Evolutionary conservation across 1,140 invertebrate genomes (phyloP), one percentile per base, ranked within the genome.

Genomic region (Cyphomyrmex costatus): DNA sequence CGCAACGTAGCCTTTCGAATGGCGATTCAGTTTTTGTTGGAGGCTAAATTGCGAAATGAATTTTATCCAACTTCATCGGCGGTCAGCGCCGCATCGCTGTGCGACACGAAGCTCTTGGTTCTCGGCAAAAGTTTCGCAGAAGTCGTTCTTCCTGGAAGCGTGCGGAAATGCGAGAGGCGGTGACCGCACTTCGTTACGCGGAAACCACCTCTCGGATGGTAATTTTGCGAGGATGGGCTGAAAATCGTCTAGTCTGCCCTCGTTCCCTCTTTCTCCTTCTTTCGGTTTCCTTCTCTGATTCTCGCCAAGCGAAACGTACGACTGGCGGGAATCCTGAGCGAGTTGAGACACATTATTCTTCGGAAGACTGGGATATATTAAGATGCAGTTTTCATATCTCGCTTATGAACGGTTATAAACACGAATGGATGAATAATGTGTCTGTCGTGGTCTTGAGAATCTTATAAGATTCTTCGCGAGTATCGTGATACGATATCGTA

Each of bases 141-240:
- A 85, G 74, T 85, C 82, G 82, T 65, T 77, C 82, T 63, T 85
- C 82, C 58, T 77, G 58, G 60, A 85, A 85, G 49, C 61, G 70
- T 46, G 61, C 74, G 82, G 82, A 85, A 85, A 85, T 78, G 60
- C 74, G 74, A 85, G 82, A 74, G 70, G 42, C 58, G 82, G 82
- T 60, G 58, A 78, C 82, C 82, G 82, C 60, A 65, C 82, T 85
- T 78, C 73, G 82, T 85, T 85, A 85, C 82, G 73, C 58, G 74
- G 58, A 78, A 78, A 78, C 74, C 73, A 85, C 58, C 74, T 83
- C 63, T 85, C 49, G 58, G 82, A 85, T 77, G 61, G 73, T 78
- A 85, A 66, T 85, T 85, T 56, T 10, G 73, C 46, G 53, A 83
- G 79, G 49, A 76, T 58, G 80, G 70, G 30, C 73, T 65, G 82